Evolutionary conservation across 92 coral and sea anemone genomes (phyloP).

Genomic region (Galaxea fascicularis): DNA sequence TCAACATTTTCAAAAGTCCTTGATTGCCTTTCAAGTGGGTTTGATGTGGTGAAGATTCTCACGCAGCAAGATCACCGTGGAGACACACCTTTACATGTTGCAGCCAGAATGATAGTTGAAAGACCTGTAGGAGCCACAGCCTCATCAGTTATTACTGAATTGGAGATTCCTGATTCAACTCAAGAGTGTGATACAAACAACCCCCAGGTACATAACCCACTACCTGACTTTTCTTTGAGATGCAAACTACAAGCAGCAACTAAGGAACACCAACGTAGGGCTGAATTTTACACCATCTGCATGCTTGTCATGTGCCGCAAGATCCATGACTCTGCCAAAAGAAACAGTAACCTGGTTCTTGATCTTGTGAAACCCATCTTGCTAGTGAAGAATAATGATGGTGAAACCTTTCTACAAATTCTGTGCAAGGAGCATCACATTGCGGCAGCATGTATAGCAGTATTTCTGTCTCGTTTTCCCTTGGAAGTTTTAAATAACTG

Average conservation of each 20-base stretch:
- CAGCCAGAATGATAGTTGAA: constrained; percentile 32
- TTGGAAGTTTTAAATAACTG: not conserved
- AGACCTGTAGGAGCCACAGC: not conserved
- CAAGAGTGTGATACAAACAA: constrained; percentile 9
- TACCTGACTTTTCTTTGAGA: not conserved
- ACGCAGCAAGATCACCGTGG: constrained; percentile 24
- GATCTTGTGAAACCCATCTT: constrained; percentile 12
- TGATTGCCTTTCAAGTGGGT: constrained; percentile 1
- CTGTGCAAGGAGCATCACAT: constrained; percentile 44
- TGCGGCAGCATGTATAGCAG: not conserved
- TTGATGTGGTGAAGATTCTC: not conserved
- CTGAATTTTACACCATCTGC: constrained; percentile 6
- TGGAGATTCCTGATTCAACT: constrained; percentile 38
- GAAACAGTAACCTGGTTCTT: not conserved
- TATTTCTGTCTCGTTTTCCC: constrained; percentile 5
- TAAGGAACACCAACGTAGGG: not conserved
- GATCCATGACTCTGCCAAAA: not conserved
- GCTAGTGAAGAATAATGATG: constrained; percentile 10
- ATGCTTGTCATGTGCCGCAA: not conserved
- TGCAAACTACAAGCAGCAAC: not conserved
- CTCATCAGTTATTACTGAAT: not conserved
- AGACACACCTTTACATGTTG: constrained; percentile 47
- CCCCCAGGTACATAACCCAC: not conserved
- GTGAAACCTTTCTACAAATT: constrained; percentile 53
- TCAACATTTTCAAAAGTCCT: constrained; percentile 13